phyloP scores from a whole-genome alignment of 2,888 invertebrate species.

The Callyntrura guangdongensis region DNA sequence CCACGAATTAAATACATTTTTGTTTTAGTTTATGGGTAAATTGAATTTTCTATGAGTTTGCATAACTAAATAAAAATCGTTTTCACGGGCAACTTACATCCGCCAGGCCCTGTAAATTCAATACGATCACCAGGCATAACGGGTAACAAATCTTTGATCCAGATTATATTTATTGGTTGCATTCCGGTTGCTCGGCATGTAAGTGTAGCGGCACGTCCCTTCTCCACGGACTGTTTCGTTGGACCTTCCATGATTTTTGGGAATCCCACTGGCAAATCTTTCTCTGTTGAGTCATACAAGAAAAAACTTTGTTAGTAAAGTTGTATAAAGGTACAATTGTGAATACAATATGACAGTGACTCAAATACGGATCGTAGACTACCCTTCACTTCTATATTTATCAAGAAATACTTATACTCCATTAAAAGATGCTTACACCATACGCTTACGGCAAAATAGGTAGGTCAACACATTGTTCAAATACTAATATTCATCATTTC shows the following conservation, averaged over 20 bases:
- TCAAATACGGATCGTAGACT: neutral
- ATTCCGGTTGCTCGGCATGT: slow-evolving; percentile 95
- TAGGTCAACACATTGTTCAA: too few relatives aligned
- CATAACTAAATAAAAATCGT: neutral
- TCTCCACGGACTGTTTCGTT: slow-evolving; percentile 97
- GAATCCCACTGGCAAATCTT: slow-evolving; percentile 96
- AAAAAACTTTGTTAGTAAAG: neutral
- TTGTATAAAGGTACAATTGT: neutral
- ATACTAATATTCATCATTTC: too few relatives aligned
- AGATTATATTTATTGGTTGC: slow-evolving; percentile 92
- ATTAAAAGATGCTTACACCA: too few relatives aligned
- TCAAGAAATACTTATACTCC: too few relatives aligned
- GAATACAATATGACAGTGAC: too few relatives aligned
- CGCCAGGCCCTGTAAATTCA: slow-evolving; percentile 82
- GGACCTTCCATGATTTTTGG: slow-evolving; percentile 96
- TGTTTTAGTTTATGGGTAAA: slow-evolving; percentile 1
- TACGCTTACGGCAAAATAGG: too few relatives aligned
- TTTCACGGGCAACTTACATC: slow-evolving; percentile 79
- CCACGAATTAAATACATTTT: too few relatives aligned
- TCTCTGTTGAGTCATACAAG: slow-evolving; percentile 87
- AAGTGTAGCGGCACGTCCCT: slow-evolving; percentile 95
- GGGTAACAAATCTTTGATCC: slow-evolving; percentile 97
- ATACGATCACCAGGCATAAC: slow-evolving; percentile 88
- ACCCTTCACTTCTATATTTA: too few relatives aligned
- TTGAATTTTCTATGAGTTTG: neutral